Evolutionary conservation across 1,140 invertebrate species (phyloP).

Genomic region (Steinernema khuongi): DNA sequence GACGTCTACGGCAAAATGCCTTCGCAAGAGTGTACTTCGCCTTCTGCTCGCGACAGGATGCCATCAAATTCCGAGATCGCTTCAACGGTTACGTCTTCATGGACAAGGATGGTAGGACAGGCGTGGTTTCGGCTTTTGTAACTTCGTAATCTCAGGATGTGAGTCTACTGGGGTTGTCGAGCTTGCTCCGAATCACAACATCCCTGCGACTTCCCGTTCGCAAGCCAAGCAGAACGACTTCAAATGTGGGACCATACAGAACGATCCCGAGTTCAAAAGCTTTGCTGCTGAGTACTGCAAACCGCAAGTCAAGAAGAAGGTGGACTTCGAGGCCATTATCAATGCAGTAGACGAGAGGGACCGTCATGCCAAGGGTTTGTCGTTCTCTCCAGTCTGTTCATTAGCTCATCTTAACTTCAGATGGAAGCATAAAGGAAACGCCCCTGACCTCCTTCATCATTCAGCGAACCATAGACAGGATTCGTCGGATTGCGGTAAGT

Average conservation of each 20-base stretch:
- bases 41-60: not conserved
- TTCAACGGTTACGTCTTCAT: not conserved
- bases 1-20: not conserved
- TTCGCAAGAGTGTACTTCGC: not conserved
- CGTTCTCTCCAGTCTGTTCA: not conserved
- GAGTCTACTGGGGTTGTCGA: not conserved
- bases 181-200: not conserved
- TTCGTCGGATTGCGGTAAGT: not conserved
- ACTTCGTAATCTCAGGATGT: not conserved
- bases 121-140: not conserved
- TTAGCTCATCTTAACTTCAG: not conserved
- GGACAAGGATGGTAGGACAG: not conserved
- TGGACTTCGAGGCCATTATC: not conserved
- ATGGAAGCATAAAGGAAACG: not conserved
- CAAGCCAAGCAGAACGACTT: not conserved
- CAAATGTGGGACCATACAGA: not conserved
- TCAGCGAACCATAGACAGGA: not conserved
- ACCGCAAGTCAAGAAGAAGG: not conserved
- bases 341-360: not conserved
- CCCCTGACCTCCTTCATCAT: not conserved
- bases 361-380: not conserved
- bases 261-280: not conserved
- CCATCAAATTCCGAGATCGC: not conserved
- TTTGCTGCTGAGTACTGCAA: not conserved
- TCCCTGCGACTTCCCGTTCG: not conserved